Evolutionary conservation across 2,113 vertebrate genomes (phyloP).

Genomic region (Leptobrachium leishanense): DNA sequence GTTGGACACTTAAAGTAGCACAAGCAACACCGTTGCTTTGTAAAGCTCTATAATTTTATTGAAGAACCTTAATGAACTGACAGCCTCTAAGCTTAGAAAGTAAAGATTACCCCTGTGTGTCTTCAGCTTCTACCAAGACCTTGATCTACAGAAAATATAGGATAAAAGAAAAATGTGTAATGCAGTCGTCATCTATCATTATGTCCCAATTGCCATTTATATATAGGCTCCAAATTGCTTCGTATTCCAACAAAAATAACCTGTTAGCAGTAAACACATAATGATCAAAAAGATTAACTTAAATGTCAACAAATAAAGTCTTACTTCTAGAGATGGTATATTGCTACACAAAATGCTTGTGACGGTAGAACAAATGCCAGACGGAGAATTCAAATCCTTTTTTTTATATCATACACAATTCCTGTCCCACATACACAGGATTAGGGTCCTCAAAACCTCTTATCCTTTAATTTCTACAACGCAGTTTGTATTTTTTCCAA

Average conservation of each 20-base stretch:
- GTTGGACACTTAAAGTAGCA: slow-evolving; percentile 15
- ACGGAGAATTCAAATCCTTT: too few relatives aligned
- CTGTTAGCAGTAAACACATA: neutral
- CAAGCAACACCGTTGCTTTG: neutral
- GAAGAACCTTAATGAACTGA: slow-evolving; percentile 30
- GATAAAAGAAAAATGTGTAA: neutral
- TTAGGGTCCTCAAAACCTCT: too few relatives aligned
- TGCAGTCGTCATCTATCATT: neutral
- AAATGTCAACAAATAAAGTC: too few relatives aligned
- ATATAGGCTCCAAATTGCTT: neutral
- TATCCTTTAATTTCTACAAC: too few relatives aligned
- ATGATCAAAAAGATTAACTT: too few relatives aligned
- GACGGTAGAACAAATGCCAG: too few relatives aligned
- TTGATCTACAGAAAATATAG: neutral
- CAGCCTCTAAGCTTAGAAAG: slow-evolving; percentile 9
- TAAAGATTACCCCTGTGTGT: slow-evolving; percentile 13
- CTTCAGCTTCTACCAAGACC: slow-evolving; percentile 9
- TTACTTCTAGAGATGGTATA: too few relatives aligned
- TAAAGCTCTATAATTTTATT: slow-evolving; percentile 26
- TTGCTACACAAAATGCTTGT: too few relatives aligned
- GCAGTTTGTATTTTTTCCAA: too few relatives aligned
- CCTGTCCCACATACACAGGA: too few relatives aligned
- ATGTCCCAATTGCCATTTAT: neutral
- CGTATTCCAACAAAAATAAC: neutral
- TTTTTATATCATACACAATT: too few relatives aligned